Evolutionary conservation across 2,888 invertebrate species (phyloP).

Genomic region (Acleris laterana): DNA sequence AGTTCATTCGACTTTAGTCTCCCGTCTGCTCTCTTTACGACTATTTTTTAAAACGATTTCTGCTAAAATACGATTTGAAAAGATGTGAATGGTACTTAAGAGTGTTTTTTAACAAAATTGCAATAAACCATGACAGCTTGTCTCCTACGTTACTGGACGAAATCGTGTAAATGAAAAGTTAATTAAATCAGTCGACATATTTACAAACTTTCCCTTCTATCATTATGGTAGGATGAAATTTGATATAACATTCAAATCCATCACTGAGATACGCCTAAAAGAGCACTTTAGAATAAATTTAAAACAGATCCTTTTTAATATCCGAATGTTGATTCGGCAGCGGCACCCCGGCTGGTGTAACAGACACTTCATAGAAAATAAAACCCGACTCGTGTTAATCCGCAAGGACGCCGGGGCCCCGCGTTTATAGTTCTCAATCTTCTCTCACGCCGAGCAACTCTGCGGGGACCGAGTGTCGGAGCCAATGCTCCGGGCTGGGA

Average conservation of each 20-base stretch:
- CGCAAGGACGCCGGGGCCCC: slow-evolving; percentile 48
- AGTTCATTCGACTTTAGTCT: no score
- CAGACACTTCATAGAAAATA: slow-evolving; percentile 44
- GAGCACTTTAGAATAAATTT: not conserved
- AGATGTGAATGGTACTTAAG: no score
- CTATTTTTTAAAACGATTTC: no score
- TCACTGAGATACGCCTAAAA: not conserved
- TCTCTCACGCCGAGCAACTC: slow-evolving; percentile 55
- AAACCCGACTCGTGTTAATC: slow-evolving; percentile 44
- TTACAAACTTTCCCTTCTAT: not conserved
- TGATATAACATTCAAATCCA: not conserved
- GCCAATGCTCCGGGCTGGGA: slow-evolving; percentile 27
- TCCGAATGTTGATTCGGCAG: not conserved
- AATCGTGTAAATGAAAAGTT: no score
- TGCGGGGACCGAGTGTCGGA: slow-evolving; percentile 45
- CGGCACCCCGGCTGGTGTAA: slow-evolving; percentile 22
- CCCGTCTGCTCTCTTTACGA: no score
- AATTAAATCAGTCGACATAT: no score
- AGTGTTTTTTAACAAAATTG: no score
- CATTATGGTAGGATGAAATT: not conserved
- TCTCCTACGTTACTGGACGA: no score
- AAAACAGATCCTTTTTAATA: slow-evolving; percentile 17
- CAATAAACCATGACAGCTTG: no score
- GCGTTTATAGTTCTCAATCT: slow-evolving; percentile 66
- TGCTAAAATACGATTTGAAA: no score